These are phyloP conservation scores for Leptopilina boulardi DNA, from an alignment of 1,140 invertebrate species.

Conservation along the genomic window DNA sequence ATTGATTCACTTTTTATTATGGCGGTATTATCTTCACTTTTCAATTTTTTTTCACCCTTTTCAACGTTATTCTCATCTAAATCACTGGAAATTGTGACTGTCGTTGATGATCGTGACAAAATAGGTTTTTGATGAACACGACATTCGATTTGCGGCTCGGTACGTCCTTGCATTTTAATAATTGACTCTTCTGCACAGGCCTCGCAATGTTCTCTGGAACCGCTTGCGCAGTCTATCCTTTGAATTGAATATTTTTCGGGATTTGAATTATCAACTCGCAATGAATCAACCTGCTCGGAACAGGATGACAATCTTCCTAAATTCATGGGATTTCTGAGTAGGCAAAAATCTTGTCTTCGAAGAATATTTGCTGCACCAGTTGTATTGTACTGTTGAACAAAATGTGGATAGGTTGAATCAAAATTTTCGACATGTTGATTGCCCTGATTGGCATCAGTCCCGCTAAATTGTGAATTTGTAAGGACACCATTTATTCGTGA, in stretches of 20 bases:
- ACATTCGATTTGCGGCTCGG: constrained; percentile 8
- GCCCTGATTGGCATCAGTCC: constrained; percentile 4
- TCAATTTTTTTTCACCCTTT: neutral
- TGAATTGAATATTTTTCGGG: constrained; percentile 50
- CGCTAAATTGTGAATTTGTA: neutral
- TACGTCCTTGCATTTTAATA: constrained; percentile 48
- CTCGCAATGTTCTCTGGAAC: constrained; percentile 39
- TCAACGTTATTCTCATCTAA: constrained; percentile 39
- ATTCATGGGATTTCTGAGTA: constrained; percentile 15
- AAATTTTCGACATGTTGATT: constrained; percentile 41
- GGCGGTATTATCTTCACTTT: constrained; percentile 35
- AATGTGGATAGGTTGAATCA: constrained; percentile 45
- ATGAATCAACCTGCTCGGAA: constrained; percentile 49
- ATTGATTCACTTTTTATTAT: constrained; percentile 57
- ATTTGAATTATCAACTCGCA: constrained; percentile 40
- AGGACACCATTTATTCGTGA: constrained; percentile 52
- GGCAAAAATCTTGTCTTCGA: constrained; percentile 5
- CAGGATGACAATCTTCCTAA: neutral
- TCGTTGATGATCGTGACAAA: constrained; percentile 30
- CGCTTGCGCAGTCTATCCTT: constrained; percentile 49
- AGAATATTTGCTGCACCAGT: constrained; percentile 22
- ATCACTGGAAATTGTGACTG: constrained; percentile 38
- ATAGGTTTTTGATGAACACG: neutral
- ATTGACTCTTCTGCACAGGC: constrained; percentile 46
- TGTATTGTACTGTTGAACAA: constrained; percentile 49